Conservation (phyloP, 2,113 vertebrate genomes). For the Ia io region DNA sequence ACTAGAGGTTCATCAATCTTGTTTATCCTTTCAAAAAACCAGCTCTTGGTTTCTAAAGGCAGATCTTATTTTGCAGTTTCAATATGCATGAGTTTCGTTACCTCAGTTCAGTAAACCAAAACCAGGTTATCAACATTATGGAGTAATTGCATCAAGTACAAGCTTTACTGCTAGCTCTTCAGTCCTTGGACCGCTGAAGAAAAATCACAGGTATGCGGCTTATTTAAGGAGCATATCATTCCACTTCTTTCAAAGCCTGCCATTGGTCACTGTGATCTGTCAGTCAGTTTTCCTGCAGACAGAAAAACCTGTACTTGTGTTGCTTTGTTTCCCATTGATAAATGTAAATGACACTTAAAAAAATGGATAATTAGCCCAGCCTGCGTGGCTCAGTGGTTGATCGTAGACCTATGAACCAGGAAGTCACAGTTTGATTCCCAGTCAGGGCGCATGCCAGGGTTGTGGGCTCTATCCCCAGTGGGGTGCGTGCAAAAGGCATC, state of each 20-base stretch:
- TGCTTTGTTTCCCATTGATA: not conserved
- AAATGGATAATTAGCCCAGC: not conserved
- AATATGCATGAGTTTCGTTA: not conserved
- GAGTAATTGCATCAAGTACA: not conserved
- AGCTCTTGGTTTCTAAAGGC: not conserved
- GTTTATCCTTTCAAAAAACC: too few species aligned
- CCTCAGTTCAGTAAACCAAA: not conserved
- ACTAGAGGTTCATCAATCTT: too few species aligned
- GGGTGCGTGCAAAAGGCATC: too few species aligned
- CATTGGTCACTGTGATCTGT: not conserved
- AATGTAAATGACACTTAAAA: not conserved
- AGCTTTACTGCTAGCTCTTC: not conserved
- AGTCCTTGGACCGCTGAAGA: not conserved
- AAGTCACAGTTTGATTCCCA: too few species aligned
- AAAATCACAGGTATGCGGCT: not conserved
- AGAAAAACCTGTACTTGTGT: not conserved
- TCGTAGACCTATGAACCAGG: too few species aligned
- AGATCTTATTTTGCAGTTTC: slow-evolving; percentile 22
- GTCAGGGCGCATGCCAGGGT: too few species aligned
- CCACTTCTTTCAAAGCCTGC: not conserved
- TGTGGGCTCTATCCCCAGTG: too few species aligned
- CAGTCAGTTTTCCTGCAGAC: not conserved
- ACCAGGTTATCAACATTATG: not conserved
- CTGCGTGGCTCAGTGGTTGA: too few species aligned
- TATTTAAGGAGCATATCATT: not conserved